A percentile compares a stretch with the other conserved stretches of the same genome.
These are phyloP conservation scores for Argyrosomus japonicus DNA, from an alignment of 2,113 vertebrate species.

Conservation along the genomic window DNA sequence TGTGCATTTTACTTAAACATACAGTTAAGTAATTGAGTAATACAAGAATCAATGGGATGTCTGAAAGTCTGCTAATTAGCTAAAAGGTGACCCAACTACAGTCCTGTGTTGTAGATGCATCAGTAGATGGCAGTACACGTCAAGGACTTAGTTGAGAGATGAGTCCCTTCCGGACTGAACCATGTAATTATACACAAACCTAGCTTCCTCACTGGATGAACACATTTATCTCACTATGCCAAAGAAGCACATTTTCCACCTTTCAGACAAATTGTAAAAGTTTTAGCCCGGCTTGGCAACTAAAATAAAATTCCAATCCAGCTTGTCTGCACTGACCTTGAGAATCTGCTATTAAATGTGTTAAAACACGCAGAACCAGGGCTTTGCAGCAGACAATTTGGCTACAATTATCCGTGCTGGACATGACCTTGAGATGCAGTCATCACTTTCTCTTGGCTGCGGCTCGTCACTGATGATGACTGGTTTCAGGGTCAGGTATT, in stretches of 20 bases:
- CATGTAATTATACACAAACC: background rate
- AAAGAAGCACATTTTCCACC: conserved; percentile 27
- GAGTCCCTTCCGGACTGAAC: background rate
- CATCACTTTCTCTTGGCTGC: conserved; percentile 68
- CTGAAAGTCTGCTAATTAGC: background rate
- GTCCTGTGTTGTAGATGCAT: background rate
- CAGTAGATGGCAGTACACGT: conserved; percentile 77
- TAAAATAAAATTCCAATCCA: conserved; percentile 53
- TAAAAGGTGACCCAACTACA: background rate
- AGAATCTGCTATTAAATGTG: conserved; percentile 42
- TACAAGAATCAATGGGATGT: background rate
- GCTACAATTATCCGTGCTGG: conserved; percentile 53
- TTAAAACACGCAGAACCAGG: conserved; percentile 46
- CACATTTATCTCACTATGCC: conserved; percentile 2
- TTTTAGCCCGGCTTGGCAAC: conserved; percentile 24
- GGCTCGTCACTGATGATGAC: conserved; percentile 44
- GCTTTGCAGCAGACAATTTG: conserved; percentile 55
- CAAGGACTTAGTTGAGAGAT: conserved; percentile 3
- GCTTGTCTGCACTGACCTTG: conserved; percentile 56
- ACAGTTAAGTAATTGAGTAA: background rate
- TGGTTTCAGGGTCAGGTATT: conserved; percentile 61
- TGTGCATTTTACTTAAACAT: background rate
- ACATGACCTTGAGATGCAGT: conserved; percentile 69
- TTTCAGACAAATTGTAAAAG: conserved; percentile 22
- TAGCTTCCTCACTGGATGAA: background rate